Percentiles rank a stretch among this genome's conserved stretches.
Evolutionary conservation across 2,113 vertebrate genomes (phyloP).

Genomic region (Caranx melampygus): DNA sequence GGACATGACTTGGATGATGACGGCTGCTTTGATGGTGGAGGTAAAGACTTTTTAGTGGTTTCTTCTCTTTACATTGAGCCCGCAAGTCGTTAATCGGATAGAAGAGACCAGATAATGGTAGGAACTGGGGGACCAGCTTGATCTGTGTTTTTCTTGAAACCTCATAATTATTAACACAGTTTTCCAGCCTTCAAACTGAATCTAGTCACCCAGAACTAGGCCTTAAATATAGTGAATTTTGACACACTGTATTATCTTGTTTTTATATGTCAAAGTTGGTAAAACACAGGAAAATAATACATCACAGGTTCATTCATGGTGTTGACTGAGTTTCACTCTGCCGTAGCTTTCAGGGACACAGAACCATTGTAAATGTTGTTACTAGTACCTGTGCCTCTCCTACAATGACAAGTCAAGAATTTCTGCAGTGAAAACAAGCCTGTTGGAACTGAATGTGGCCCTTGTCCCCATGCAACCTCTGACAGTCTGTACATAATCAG

Average conservation of each 20-base stretch:
- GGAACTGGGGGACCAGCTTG: neutral
- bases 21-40: slow-evolving; percentile 88
- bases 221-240: no score
- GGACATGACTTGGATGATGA: slow-evolving; percentile 95
- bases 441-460: no score
- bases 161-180: no score
- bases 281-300: no score
- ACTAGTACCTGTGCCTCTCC: neutral
- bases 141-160: neutral
- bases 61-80: neutral
- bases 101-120: neutral
- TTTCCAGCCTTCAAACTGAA: no score
- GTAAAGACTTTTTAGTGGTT: slow-evolving; percentile 72
- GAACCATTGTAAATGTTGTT: neutral
- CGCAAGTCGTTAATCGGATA: neutral
- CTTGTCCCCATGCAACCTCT: no score
- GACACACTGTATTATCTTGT: no score
- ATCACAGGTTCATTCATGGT: neutral
- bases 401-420: neutral
- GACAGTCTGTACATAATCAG: neutral
- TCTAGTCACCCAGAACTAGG: no score
- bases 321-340: neutral
- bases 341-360: neutral
- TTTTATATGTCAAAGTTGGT: no score
- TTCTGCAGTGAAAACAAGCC: no score